A percentile compares a stretch with the other conserved stretches of the same genome.
Conservation (phyloP, 2,797 vertebrate genomes). For the Sebastes matsubarae region DNA sequence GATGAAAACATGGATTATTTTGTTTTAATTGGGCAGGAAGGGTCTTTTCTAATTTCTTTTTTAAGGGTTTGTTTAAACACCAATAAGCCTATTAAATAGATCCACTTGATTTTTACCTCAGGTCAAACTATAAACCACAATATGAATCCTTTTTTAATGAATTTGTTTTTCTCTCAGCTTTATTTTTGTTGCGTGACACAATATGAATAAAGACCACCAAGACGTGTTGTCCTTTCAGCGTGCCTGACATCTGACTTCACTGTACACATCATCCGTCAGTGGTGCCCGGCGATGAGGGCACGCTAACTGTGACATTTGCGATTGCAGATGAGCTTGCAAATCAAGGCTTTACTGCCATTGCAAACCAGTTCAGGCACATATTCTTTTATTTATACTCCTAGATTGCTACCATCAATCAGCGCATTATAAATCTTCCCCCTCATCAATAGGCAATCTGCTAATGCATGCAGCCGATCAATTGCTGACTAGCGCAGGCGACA, state of each 20-base stretch:
- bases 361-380: constrained; percentile 59
- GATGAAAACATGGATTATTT: no score
- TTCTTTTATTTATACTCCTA: constrained; percentile 84
- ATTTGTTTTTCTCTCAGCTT: neutral
- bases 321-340: constrained; percentile 81
- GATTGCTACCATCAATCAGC: constrained; percentile 80
- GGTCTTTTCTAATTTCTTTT: neutral
- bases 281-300: constrained; percentile 52
- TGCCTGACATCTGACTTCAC: constrained; percentile 46
- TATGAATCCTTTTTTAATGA: neutral
- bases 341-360: constrained; percentile 78
- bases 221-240: constrained; percentile 42
- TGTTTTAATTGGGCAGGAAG: no score
- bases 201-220: constrained; percentile 11
- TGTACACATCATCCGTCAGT: constrained; percentile 40
- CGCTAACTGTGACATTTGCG: constrained; percentile 75
- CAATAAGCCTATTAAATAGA: neutral
- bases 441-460: constrained; percentile 89
- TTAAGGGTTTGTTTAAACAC: neutral
- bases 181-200: neutral
- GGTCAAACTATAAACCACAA: neutral
- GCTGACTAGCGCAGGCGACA: constrained; percentile 72
- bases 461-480: constrained; percentile 84
- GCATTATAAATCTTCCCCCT: constrained; percentile 81
- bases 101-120: neutral